Evolutionary conservation across 2,797 vertebrate genomes (phyloP).

Genomic region (Peromyscus aztecus): DNA sequence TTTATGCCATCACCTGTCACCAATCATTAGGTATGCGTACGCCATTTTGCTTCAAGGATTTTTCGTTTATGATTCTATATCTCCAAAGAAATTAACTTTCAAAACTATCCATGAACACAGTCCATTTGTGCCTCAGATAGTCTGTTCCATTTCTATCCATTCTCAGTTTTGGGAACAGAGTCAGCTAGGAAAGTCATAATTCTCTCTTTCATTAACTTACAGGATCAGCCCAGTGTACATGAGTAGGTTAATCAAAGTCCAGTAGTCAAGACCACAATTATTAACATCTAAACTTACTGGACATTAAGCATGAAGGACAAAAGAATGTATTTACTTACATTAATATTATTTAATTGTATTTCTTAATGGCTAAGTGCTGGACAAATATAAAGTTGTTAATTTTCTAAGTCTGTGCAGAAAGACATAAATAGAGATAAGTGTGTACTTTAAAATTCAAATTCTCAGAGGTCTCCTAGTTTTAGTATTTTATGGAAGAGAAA

Average conservation of each 20-base stretch:
- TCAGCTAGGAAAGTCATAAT: neutral
- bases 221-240: neutral
- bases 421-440: neutral
- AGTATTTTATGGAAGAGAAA: neutral
- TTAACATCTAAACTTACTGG: neutral
- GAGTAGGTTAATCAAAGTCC: neutral
- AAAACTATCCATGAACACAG: neutral
- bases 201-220: neutral
- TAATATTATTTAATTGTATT: neutral
- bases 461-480: neutral
- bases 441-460: neutral
- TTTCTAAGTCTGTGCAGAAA: neutral
- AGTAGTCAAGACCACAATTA: neutral
- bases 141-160: neutral
- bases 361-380: neutral
- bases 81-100: neutral
- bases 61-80: neutral
- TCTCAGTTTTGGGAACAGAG: neutral
- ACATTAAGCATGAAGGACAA: neutral
- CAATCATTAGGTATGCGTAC: neutral
- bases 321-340: neutral
- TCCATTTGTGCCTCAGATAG: neutral
- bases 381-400: neutral
- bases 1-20: neutral
- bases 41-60: neutral